A percentile compares a stretch with the other conserved stretches of the same genome.
Evolutionary conservation across 1,140 invertebrate species (phyloP).

Genomic region (Panagrolaimus sp.): DNA sequence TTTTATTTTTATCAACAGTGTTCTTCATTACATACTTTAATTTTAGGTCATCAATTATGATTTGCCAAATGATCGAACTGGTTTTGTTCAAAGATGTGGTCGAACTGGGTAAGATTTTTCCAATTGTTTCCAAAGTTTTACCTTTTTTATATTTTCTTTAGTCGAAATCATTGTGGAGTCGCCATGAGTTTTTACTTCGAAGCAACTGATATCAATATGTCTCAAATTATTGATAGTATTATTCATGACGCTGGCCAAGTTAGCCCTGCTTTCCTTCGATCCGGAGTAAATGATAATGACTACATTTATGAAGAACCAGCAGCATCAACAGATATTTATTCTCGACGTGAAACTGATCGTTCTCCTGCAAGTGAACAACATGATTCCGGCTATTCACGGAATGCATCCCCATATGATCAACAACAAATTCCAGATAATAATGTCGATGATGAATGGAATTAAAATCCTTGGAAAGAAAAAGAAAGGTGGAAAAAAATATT

Average conservation of each 20-base stretch:
- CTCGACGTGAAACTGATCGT: background rate
- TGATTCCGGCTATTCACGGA: background rate
- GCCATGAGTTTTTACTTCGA: background rate
- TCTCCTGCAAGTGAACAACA: background rate
- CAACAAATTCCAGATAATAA: background rate
- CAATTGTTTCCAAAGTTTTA: no score
- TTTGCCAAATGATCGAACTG: background rate
- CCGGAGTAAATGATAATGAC: background rate
- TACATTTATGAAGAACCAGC: background rate
- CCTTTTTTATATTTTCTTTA: no score
- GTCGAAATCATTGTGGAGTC: background rate
- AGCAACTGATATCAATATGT: background rate
- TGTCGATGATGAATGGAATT: background rate
- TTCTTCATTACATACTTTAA: background rate
- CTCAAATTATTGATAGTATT: background rate
- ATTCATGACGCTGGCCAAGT: background rate
- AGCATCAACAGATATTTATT: background rate
- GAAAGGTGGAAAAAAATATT: no score
- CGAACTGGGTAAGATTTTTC: no score
- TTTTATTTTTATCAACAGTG: background rate
- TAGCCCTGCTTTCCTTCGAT: background rate
- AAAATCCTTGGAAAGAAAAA: no score
- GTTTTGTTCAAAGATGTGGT: conserved; percentile 2
- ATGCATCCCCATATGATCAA: background rate
- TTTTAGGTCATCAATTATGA: conserved; percentile 4